Evolutionary conservation across 2,113 vertebrate genomes (phyloP), one percentile per base, ranked within the genome.

Genomic region (Thamnophis sirtalis): DNA sequence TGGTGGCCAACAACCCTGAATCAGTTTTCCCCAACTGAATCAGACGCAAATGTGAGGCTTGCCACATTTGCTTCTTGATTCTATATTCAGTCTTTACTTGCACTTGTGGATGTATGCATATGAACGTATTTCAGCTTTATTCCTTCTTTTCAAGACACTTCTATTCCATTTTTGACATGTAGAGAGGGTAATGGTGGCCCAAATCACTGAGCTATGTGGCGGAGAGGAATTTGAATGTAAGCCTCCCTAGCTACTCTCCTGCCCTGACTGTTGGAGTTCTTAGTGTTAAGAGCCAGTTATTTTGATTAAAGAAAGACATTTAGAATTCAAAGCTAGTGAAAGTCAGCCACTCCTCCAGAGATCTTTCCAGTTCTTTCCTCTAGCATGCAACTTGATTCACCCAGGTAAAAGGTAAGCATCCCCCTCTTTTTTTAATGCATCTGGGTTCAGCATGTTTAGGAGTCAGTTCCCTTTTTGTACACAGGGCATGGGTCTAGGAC

Each of bases 401-500:
- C 51, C 73, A 85, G n/a, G 80, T 60, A 38, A 92, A 89, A 92
- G 88, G 73, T 3, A 0, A 2, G 2, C 3, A 0, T 7, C 49
- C 21, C 9, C 43, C 28, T 19, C 15, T 38, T 80, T 3, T 80
- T 80, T 80, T 9, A 38, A 80, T 38, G 33, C 17, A 80, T 21
- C 33, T 21, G 73, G 33, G 33, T 80, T 90, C 5, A 60, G 33
- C 33, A 86, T 58, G 87, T 28, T 85, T 89, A 28, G 48, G 56
- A 54, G 58, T 68, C n/a, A 73, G 28, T 38, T 58, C 49, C 54
- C 24, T 89, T 92, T 56, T 84, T 38, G 88, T 53, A 49, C 88
- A 92, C 3, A 89, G 88, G 91, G 88, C 88, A 92, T 2, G 80
- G 43, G 55, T 89, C 73, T 92, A 13, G 54, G 54, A 26, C 73